These are phyloP conservation scores for Eunapius fragilis DNA, from an alignment of 37 sponge, comb jelly and placozoan species.

Conservation along the genomic window DNA sequence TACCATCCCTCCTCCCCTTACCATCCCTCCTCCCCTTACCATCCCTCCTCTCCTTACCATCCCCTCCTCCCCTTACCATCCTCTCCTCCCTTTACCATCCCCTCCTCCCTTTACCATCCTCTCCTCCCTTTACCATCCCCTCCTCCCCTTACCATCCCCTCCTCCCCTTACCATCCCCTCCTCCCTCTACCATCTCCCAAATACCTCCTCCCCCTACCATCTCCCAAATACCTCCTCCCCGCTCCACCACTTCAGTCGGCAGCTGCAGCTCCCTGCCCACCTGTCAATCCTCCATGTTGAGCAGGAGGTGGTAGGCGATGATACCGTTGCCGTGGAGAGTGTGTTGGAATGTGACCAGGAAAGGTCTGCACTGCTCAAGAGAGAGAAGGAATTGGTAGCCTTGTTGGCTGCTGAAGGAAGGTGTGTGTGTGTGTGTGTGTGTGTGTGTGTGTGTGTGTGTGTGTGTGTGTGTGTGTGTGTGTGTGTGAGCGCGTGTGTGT, in stretches of 20 bases:
- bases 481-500: background rate
- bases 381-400: slow-evolving; percentile 52
- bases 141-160: background rate
- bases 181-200: background rate
- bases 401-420: background rate
- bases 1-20: background rate
- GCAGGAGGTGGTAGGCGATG: slow-evolving; percentile 83
- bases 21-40: too few species aligned
- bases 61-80: too few species aligned
- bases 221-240: background rate
- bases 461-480: background rate
- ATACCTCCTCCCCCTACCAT: background rate
- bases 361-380: slow-evolving; percentile 46
- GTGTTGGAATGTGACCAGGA: slow-evolving; percentile 86
- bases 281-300: slow-evolving; percentile 85
- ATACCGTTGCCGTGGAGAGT: slow-evolving; percentile 76
- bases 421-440: slow-evolving; percentile 14
- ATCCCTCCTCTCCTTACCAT: too few species aligned
- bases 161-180: background rate
- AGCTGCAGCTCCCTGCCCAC: slow-evolving; percentile 69
- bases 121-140: background rate
- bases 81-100: background rate
- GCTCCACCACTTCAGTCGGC: slow-evolving; percentile 26
- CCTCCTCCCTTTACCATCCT: background rate
- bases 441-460: slow-evolving; percentile 15